Evolutionary conservation across 2,888 invertebrate species (phyloP).

Genomic region (Aphodius sticticus): DNA sequence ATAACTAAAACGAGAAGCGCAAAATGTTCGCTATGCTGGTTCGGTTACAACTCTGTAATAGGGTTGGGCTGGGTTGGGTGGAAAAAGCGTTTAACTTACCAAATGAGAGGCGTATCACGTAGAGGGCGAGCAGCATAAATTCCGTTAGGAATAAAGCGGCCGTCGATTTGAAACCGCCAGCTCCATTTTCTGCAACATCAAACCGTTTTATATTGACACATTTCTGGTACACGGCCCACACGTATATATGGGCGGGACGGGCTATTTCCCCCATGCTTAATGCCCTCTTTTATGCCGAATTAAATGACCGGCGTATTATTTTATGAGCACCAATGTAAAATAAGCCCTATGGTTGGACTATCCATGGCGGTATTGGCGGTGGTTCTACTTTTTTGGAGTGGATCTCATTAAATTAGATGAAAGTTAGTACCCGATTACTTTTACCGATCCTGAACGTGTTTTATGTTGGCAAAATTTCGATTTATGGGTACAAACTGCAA

Average conservation of each 20-base stretch:
- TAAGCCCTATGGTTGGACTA: neutral
- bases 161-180: constrained; percentile 27
- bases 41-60: neutral
- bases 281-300: constrained; percentile 4
- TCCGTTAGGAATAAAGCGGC: constrained; percentile 30
- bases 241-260: neutral
- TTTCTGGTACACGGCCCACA: constrained; percentile 4
- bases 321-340: neutral
- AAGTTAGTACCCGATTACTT: neutral
- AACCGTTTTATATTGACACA: constrained; percentile 28
- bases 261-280: neutral
- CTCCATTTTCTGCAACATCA: constrained; percentile 32
- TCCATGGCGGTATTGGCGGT: neutral
- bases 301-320: neutral
- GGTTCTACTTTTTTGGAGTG: neutral
- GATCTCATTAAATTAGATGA: neutral
- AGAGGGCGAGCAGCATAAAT: constrained; percentile 32
- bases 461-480: neutral
- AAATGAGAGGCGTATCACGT: constrained; percentile 33
- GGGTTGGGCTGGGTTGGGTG: neutral
- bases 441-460: neutral
- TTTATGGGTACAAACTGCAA: neutral
- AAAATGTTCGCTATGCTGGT: neutral
- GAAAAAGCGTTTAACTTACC: constrained; percentile 29
- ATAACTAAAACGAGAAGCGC: neutral